These are phyloP conservation scores for Pogonomyrmex barbatus DNA, from an alignment of 1,140 invertebrate species.

Conservation along the genomic window DNA sequence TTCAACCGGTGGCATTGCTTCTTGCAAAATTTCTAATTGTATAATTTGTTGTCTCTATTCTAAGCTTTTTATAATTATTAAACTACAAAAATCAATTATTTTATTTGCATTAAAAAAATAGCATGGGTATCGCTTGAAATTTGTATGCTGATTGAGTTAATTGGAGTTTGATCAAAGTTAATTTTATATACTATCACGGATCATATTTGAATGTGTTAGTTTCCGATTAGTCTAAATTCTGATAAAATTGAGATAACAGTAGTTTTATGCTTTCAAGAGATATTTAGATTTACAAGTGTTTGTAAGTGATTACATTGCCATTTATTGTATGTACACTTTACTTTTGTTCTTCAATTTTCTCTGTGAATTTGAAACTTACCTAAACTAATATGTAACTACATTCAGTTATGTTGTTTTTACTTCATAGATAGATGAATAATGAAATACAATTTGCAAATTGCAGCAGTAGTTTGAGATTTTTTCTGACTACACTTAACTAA, in stretches of 20 bases:
- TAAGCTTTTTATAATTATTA: not conserved
- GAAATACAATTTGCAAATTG: slow-evolving; percentile 21
- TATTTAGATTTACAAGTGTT: not conserved
- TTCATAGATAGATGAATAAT: not conserved
- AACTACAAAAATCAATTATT: not conserved
- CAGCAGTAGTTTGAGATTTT: not conserved
- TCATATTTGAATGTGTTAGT: not conserved
- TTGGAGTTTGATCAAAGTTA: not conserved
- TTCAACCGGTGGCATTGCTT: not conserved
- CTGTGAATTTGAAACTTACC: slow-evolving; percentile 4
- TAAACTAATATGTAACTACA: not conserved
- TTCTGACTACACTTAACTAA: not conserved
- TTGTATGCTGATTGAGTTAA: not conserved
- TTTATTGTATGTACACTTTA: not conserved
- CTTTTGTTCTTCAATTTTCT: slow-evolving; percentile 1
- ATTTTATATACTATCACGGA: not conserved
- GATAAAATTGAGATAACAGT: not conserved
- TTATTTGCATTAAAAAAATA: not conserved
- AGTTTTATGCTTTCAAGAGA: not conserved
- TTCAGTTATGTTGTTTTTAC: slow-evolving; percentile 10
- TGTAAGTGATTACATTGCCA: not conserved
- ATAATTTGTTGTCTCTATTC: not conserved
- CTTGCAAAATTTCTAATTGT: not conserved
- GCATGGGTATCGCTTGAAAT: not conserved
- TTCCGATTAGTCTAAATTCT: not conserved